phyloP scores from a whole-genome alignment of 1,140 invertebrate genomes.

The Drosophila setifemur region DNA sequence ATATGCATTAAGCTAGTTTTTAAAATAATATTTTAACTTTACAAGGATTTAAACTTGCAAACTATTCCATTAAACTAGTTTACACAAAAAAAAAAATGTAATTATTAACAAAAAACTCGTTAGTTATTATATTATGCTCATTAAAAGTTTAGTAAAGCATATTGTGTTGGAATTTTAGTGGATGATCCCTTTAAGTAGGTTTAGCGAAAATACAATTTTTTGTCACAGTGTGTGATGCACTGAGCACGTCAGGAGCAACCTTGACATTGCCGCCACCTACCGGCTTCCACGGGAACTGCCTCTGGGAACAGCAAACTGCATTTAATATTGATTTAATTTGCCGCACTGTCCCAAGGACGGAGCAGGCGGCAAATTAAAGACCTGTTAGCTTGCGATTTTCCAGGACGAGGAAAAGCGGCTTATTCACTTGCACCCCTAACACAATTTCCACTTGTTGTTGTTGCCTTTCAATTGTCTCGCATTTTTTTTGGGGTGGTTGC shows the following conservation, averaged over 20 bases:
- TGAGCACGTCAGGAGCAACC: constrained; percentile 13
- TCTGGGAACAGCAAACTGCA: constrained; percentile 33
- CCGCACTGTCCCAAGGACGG: constrained; percentile 27
- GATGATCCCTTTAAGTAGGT: too few species aligned
- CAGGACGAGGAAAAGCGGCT: not conserved
- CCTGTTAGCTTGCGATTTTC: constrained; percentile 1
- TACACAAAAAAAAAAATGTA: too few species aligned
- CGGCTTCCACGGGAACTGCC: constrained; percentile 13
- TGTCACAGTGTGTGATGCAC: not conserved
- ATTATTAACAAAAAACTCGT: too few species aligned
- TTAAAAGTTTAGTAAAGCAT: too few species aligned
- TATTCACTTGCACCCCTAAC: constrained; percentile 2
- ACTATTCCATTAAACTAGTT: too few species aligned
- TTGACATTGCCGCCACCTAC: constrained; percentile 29
- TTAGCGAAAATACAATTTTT: too few species aligned
- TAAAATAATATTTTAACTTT: too few species aligned
- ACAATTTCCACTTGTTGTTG: constrained; percentile 28
- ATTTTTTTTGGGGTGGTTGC: constrained; percentile 31
- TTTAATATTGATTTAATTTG: constrained; percentile 70
- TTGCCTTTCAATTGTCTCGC: constrained; percentile 12
- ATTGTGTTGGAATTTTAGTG: not conserved
- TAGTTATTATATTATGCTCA: too few species aligned
- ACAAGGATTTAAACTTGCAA: too few species aligned
- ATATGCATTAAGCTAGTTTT: too few species aligned
- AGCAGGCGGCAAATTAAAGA: not conserved